These are phyloP conservation scores for Carapus acus DNA, from an alignment of 2,797 vertebrate genomes.

Conservation along the genomic window DNA sequence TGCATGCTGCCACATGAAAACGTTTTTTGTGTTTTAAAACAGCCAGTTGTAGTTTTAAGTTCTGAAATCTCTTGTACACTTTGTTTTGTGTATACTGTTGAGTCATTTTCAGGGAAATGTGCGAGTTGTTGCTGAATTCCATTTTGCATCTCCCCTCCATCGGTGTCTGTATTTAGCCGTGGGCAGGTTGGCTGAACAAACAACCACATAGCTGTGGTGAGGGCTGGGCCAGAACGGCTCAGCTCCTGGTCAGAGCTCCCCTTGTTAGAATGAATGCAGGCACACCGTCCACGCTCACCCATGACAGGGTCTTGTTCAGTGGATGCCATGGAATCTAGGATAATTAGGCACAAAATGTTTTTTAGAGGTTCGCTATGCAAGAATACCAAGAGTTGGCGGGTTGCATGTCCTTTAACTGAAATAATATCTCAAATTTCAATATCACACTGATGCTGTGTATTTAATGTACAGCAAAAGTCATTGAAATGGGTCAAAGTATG, in stretches of 20 bases:
- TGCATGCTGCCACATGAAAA: neutral
- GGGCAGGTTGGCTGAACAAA: slow-evolving; percentile 62
- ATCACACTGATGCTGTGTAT: too few relatives aligned
- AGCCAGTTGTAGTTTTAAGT: neutral
- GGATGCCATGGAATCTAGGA: slow-evolving; percentile 18
- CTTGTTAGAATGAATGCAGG: slow-evolving; percentile 50
- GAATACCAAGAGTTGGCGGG: too few relatives aligned
- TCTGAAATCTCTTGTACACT: neutral
- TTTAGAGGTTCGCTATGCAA: too few relatives aligned
- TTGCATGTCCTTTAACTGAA: too few relatives aligned
- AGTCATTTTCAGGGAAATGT: slow-evolving; percentile 17
- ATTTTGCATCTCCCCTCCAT: slow-evolving; percentile 32
- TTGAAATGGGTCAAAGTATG: neutral
- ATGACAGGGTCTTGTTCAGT: slow-evolving; percentile 42
- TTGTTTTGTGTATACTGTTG: slow-evolving; percentile 2
- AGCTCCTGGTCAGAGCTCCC: slow-evolving; percentile 53
- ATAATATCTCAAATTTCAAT: too few relatives aligned
- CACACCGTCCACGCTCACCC: slow-evolving; percentile 23
- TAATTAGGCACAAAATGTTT: slow-evolving; percentile 8
- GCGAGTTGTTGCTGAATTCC: slow-evolving; percentile 26
- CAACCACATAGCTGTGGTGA: slow-evolving; percentile 65
- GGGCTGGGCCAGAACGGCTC: slow-evolving; percentile 27
- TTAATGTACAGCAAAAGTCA: too few relatives aligned
- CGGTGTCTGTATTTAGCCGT: slow-evolving; percentile 51
- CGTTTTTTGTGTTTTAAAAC: neutral